phyloP scores from a whole-genome alignment of 1,140 invertebrate species.

The Lepidostoma basale region DNA sequence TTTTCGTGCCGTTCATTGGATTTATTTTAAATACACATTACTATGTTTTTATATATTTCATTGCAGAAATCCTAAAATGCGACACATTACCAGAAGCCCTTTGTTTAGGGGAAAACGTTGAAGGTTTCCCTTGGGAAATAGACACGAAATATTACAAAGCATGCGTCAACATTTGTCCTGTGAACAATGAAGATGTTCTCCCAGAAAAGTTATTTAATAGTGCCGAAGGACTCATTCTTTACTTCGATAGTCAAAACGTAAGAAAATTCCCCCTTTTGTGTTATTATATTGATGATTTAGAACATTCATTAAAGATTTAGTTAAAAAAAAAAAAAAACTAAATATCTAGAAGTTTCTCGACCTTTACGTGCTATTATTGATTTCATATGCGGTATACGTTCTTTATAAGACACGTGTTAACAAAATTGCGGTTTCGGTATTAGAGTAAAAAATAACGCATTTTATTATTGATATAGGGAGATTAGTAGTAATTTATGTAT shows the following conservation, averaged over 20 bases:
- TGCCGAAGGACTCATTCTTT: conserved; percentile 53
- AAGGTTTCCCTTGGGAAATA: conserved; percentile 50
- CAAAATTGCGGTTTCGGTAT: too few species aligned
- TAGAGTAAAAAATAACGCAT: too few species aligned
- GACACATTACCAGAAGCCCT: conserved; percentile 21
- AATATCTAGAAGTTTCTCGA: too few species aligned
- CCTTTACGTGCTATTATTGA: too few species aligned
- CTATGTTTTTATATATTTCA: conserved; percentile 13
- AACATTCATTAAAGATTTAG: too few species aligned
- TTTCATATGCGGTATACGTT: too few species aligned
- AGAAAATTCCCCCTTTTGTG: conserved; percentile 28
- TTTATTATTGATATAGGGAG: too few species aligned
- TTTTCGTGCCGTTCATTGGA: background rate
- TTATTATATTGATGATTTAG: background rate
- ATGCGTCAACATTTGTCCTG: conserved; percentile 50
- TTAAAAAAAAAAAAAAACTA: too few species aligned
- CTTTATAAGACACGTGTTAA: too few species aligned
- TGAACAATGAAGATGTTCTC: conserved; percentile 46
- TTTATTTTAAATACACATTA: background rate
- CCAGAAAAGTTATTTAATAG: conserved; percentile 46
- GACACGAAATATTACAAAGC: conserved; percentile 57
- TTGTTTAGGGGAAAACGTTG: conserved; percentile 15
- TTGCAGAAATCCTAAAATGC: conserved; percentile 39
- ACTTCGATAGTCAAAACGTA: conserved; percentile 52
- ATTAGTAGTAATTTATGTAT: too few species aligned